phyloP scores from a whole-genome alignment of 2,888 invertebrate species.

The Lasioglossum zephyrum region DNA sequence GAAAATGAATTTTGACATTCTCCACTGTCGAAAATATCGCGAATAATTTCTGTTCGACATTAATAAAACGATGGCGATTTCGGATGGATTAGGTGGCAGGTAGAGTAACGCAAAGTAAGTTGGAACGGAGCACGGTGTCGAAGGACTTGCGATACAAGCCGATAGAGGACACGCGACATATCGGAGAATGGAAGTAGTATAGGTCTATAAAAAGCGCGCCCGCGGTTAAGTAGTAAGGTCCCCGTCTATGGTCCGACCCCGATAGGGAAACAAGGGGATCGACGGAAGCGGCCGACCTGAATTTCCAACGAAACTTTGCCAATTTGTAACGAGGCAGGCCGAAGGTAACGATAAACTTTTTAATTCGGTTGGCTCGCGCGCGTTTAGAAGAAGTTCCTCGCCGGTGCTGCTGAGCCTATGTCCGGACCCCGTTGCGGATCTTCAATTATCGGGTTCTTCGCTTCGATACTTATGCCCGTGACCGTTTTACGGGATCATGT shows the following conservation, averaged over 20 bases:
- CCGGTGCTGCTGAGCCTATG: not conserved
- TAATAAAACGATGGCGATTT: not conserved
- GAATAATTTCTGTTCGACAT: not conserved
- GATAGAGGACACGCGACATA: not conserved
- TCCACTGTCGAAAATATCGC: not conserved
- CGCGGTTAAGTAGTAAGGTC: constrained; percentile 36
- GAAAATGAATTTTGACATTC: not conserved
- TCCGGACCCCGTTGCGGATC: not conserved
- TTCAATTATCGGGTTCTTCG: constrained; percentile 24
- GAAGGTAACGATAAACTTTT: constrained; percentile 44
- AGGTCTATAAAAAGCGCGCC: constrained; percentile 23
- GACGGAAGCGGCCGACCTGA: constrained; percentile 50
- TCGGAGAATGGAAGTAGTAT: constrained; percentile 41
- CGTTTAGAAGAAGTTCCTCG: not conserved
- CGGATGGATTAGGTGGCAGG: not conserved
- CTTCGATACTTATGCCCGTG: not conserved
- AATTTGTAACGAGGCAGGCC: constrained; percentile 37
- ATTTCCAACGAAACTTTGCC: constrained; percentile 56
- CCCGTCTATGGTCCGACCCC: constrained; percentile 34
- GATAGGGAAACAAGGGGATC: constrained; percentile 39
- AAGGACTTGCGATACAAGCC: constrained; percentile 3
- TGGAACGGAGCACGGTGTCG: not conserved
- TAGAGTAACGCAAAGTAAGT: not conserved
- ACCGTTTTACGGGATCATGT: not conserved
- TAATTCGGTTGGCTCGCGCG: constrained; percentile 33